phyloP scores from a whole-genome alignment of 2,113 vertebrate genomes.

The Tragelaphus buxtoni region DNA sequence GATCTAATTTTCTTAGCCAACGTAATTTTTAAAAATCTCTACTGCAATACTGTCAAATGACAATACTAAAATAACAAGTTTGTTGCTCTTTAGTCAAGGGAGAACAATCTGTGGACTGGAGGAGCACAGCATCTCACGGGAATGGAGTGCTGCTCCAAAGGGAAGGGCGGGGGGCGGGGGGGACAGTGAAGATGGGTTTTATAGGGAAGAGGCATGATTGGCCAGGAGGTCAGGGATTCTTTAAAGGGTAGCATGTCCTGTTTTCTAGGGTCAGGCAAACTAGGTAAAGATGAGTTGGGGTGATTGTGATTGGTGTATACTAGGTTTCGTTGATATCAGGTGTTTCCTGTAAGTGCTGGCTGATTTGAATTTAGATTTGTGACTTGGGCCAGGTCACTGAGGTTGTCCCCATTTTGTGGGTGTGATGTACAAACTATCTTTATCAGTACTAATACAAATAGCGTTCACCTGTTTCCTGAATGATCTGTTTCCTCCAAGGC shows the following conservation, averaged over 20 bases:
- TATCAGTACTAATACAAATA: neutral
- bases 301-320: neutral
- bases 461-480: neutral
- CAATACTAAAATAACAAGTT: neutral
- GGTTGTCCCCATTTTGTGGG: neutral
- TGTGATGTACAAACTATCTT: neutral
- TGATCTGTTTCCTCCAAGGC: neutral
- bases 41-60: neutral
- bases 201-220: neutral
- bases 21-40: neutral
- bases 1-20: neutral
- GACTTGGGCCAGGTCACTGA: neutral
- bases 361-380: neutral
- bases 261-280: neutral
- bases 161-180: rapidly evolving
- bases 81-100: neutral
- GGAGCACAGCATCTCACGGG: neutral
- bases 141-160: neutral
- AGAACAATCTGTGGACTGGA: neutral
- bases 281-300: neutral
- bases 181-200: neutral
- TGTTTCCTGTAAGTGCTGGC: neutral
- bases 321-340: neutral
- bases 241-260: neutral
- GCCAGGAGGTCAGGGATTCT: neutral